Conservation (phyloP, 2,888 invertebrate genomes). For the Rotaria socialis region DNA sequence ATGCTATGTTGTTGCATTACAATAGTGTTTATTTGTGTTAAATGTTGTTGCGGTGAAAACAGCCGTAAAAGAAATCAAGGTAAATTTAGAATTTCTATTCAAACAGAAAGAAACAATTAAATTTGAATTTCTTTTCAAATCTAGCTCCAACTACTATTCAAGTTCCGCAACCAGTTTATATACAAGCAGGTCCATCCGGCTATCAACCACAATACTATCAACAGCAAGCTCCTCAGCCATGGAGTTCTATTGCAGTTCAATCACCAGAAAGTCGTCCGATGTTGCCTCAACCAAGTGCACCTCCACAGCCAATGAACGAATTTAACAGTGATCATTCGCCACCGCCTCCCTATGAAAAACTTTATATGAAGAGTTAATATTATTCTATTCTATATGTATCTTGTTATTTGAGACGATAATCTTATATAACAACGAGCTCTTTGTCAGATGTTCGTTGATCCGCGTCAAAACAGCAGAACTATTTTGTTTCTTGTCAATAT, state of each 20-base stretch:
- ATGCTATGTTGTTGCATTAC: background rate
- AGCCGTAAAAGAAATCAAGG: background rate
- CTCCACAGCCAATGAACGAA: background rate
- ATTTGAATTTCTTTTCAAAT: no score
- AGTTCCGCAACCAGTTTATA: conserved; percentile 8
- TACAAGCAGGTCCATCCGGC: background rate
- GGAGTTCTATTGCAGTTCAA: background rate
- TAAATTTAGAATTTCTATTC: background rate
- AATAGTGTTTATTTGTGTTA: background rate
- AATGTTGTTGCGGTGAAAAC: background rate
- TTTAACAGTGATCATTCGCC: background rate
- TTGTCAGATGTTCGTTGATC: background rate
- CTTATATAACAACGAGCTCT: background rate
- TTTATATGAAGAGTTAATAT: background rate
- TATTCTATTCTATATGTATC: background rate
- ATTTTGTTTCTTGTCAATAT: background rate
- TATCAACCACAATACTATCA: background rate
- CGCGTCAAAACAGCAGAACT: background rate
- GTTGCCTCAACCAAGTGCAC: conserved; percentile 30
- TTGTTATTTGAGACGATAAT: background rate
- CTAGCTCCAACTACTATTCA: background rate
- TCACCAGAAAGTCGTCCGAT: background rate
- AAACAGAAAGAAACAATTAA: no score
- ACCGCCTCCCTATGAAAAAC: background rate
- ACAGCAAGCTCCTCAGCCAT: background rate